Evolutionary conservation across 1,140 invertebrate species (phyloP).

Genomic region (Papilio glaucus): DNA sequence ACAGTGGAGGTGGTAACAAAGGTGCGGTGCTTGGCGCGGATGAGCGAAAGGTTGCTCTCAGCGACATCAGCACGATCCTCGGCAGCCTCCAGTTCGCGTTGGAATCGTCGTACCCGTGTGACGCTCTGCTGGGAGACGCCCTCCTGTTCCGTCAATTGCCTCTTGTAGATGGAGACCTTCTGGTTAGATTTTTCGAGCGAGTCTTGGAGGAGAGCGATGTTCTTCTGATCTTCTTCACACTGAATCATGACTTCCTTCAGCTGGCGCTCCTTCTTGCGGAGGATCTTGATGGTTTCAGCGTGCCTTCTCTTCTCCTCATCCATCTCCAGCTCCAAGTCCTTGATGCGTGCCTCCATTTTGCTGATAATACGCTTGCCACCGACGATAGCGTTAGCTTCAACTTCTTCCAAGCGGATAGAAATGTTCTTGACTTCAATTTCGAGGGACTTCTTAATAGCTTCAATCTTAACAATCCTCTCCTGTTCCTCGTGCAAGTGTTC

Average conservation of each 20-base stretch:
- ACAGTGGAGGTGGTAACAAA: slow-evolving; percentile 95
- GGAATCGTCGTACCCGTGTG: slow-evolving; percentile 98
- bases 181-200: slow-evolving; percentile 93
- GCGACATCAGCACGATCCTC: slow-evolving; percentile 97
- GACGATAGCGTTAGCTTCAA: slow-evolving; percentile 97
- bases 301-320: slow-evolving; percentile 98
- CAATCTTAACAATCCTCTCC: slow-evolving; percentile 98
- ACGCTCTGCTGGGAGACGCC: slow-evolving; percentile 96
- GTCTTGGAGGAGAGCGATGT: slow-evolving; percentile 95
- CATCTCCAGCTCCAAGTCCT: slow-evolving; percentile 95
- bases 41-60: slow-evolving; percentile 96
- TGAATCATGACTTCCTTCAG: slow-evolving; percentile 97
- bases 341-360: slow-evolving; percentile 97
- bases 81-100: slow-evolving; percentile 97
- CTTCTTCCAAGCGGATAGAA: slow-evolving; percentile 96
- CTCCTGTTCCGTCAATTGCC: slow-evolving; percentile 97
- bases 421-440: slow-evolving; percentile 98
- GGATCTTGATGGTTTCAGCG: slow-evolving; percentile 97
- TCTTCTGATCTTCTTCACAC: slow-evolving; percentile 97
- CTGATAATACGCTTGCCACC: slow-evolving; percentile 98
- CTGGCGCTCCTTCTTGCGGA: slow-evolving; percentile 98
- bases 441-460: slow-evolving; percentile 97
- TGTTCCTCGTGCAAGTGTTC: slow-evolving; percentile 97
- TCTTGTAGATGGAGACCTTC: slow-evolving; percentile 97
- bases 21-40: slow-evolving; percentile 97